phyloP scores from a whole-genome alignment of 2,888 invertebrate species.

The Callinectes sapidus region DNA sequence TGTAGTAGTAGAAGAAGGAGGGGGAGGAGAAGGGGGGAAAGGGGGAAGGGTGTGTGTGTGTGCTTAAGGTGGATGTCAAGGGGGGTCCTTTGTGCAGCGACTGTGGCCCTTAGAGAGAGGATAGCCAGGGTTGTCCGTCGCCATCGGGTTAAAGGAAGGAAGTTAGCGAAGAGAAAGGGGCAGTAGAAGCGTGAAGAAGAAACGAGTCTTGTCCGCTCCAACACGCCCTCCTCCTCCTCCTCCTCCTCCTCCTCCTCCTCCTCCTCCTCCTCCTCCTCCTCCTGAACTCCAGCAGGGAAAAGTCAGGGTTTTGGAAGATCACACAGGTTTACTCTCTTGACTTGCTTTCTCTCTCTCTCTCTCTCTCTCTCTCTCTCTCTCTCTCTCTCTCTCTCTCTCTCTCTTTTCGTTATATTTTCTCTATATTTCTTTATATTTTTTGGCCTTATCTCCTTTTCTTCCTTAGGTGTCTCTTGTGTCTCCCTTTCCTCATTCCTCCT shows the following conservation, averaged over 20 bases:
- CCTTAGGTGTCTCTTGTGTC: no score
- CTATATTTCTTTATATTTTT: no score
- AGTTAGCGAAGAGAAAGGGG: slow-evolving; percentile 11
- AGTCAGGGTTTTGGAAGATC: slow-evolving; percentile 12
- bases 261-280: slow-evolving; percentile 38
- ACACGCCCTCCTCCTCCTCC: slow-evolving; percentile 15
- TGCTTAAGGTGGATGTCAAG: slow-evolving; percentile 19
- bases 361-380: background rate
- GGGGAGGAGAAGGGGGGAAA: background rate
- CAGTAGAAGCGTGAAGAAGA: slow-evolving; percentile 18
- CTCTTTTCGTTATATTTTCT: background rate
- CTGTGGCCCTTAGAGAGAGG: slow-evolving; percentile 28
- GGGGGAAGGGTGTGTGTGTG: background rate
- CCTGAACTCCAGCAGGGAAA: background rate
- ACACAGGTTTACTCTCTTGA: slow-evolving; percentile 12
- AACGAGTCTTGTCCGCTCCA: background rate
- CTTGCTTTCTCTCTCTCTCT: background rate
- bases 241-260: slow-evolving; percentile 25
- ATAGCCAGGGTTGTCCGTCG: background rate
- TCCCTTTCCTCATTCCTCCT: background rate
- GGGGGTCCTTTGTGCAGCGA: slow-evolving; percentile 3
- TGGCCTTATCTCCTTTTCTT: no score
- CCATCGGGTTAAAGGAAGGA: slow-evolving; percentile 34
- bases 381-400: background rate
- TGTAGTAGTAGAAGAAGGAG: background rate